Evolutionary conservation across 2,888 invertebrate genomes (phyloP).

Genomic region (Aquatica leii): DNA sequence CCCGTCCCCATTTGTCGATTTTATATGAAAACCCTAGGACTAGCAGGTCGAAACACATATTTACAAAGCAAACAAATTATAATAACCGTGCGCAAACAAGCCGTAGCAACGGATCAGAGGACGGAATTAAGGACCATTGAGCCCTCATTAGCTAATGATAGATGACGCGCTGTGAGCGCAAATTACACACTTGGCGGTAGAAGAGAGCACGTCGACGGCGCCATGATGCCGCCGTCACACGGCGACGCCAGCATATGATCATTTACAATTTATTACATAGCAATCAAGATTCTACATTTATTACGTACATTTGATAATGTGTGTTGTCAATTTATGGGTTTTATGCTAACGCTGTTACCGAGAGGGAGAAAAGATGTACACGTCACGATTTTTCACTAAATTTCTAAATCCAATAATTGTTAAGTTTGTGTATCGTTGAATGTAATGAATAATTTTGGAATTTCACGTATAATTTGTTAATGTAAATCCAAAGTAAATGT

Average conservation of each 20-base stretch:
- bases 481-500: too few relatives aligned
- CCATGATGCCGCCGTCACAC: constrained; percentile 30
- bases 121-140: constrained; percentile 54
- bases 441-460: too few relatives aligned
- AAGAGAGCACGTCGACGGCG: constrained; percentile 34
- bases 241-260: constrained; percentile 31
- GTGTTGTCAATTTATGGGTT: constrained; percentile 5
- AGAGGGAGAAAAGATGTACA: too few relatives aligned
- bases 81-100: constrained; percentile 50
- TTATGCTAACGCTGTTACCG: too few relatives aligned
- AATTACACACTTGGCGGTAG: constrained; percentile 32
- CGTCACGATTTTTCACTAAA: too few relatives aligned
- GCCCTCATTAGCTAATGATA: constrained; percentile 57
- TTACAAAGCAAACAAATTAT: constrained; percentile 55
- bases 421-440: too few relatives aligned
- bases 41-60: constrained; percentile 33
- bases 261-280: constrained; percentile 21
- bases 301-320: constrained; percentile 3
- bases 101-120: constrained; percentile 37
- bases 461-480: too few relatives aligned
- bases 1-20: constrained; percentile 14
- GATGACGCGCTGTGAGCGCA: constrained; percentile 42
- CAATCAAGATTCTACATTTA: constrained; percentile 20
- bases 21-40: constrained; percentile 19
- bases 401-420: too few relatives aligned